Evolutionary conservation across 2,113 vertebrate genomes (phyloP).

Genomic region (Stigmatopora nigra): DNA sequence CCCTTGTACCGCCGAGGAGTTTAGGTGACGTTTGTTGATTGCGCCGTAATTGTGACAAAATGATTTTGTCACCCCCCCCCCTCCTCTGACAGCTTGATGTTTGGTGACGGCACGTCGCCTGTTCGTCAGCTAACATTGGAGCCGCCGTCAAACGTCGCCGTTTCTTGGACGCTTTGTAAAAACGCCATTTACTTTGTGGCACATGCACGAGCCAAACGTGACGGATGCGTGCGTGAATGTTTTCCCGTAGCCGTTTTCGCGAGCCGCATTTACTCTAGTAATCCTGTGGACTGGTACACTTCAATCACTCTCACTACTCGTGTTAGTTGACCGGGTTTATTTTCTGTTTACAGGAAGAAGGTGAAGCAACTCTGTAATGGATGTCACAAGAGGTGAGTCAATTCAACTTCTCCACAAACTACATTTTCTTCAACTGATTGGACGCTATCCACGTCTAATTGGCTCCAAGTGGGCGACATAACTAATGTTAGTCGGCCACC

Average conservation of each 20-base stretch:
- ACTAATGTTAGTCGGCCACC: no score
- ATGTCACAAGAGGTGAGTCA: slow-evolving; percentile 59
- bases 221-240: not conserved
- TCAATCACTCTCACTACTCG: not conserved
- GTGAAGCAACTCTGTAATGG: slow-evolving; percentile 44
- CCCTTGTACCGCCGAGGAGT: no score
- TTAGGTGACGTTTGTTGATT: not conserved
- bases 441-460: no score
- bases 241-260: not conserved
- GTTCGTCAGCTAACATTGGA: slow-evolving; percentile 20
- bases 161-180: not conserved
- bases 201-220: not conserved
- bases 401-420: not conserved
- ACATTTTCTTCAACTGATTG: no score
- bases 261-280: not conserved
- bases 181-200: not conserved
- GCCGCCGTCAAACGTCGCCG: slow-evolving; percentile 48
- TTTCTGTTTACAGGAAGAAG: slow-evolving; percentile 40
- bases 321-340: slow-evolving; percentile 4
- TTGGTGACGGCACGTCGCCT: slow-evolving; percentile 45
- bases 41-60: not conserved
- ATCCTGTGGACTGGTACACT: not conserved
- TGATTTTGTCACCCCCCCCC: no score
- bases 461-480: no score
- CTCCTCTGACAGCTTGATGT: slow-evolving; percentile 9